Evolutionary conservation across 2,113 vertebrate genomes (phyloP).

Genomic region (Pelecanus crispus): DNA sequence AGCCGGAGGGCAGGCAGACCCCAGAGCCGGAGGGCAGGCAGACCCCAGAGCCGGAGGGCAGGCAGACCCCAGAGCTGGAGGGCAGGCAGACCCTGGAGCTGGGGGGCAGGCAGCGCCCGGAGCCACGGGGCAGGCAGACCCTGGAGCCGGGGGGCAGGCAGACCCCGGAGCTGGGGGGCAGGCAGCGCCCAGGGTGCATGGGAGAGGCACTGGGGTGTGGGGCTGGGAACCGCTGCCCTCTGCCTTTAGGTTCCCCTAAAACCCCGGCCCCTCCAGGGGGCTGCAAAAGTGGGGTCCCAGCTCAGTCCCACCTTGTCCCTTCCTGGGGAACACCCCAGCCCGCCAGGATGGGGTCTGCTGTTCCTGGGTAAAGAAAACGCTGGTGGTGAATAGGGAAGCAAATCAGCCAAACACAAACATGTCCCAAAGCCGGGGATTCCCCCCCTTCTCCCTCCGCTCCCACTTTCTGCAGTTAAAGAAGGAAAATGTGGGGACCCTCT

Average conservation of each 20-base stretch:
- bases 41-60: too few relatives aligned
- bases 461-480: not conserved
- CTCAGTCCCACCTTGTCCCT: not conserved
- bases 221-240: not conserved
- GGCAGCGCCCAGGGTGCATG: accelerated
- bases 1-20: too few relatives aligned
- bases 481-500: accelerated
- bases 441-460: not conserved
- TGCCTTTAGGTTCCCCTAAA: not conserved
- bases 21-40: too few relatives aligned
- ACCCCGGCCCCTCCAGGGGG: not conserved
- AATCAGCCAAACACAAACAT: not conserved
- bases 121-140: too few relatives aligned
- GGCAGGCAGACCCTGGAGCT: too few relatives aligned
- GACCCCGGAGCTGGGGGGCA: too few relatives aligned
- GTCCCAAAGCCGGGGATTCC: not conserved
- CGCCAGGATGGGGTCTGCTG: accelerated
- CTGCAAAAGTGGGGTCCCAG: not conserved
- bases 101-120: not conserved
- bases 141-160: not conserved
- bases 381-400: not conserved
- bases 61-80: too few relatives aligned
- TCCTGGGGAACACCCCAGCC: not conserved
- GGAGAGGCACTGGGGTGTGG: not conserved
- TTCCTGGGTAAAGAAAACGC: not conserved